phyloP scores from a whole-genome alignment of 2,113 vertebrate genomes.

The Brachirus orientalis region DNA sequence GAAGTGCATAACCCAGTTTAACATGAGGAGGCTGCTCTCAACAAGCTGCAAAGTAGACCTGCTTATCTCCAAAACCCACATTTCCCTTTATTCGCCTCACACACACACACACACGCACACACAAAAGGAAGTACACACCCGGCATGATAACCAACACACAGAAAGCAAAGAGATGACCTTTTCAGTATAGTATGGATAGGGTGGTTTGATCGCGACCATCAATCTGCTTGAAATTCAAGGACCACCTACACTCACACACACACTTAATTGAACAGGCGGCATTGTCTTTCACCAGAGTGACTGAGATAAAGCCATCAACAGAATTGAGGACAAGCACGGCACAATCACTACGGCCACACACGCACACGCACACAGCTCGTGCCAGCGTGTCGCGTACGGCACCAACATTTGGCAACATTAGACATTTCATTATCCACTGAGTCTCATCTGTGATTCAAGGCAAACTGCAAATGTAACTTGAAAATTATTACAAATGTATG shows the following conservation, averaged over 20 bases:
- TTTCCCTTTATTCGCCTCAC: conserved; percentile 55
- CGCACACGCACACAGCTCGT: no score
- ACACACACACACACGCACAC: conserved; percentile 33
- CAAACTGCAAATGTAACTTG: no score
- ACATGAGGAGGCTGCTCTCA: conserved; percentile 37
- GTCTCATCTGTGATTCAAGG: conserved; percentile 4
- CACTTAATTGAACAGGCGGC: conserved; percentile 65
- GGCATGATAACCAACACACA: conserved; percentile 11
- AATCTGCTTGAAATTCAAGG: conserved; percentile 54
- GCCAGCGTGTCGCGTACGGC: conserved; percentile 27
- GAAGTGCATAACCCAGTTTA: conserved; percentile 34
- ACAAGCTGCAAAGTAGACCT: conserved; percentile 40
- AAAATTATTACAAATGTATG: no score
- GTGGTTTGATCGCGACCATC: conserved; percentile 37
- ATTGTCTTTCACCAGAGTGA: conserved; percentile 52
- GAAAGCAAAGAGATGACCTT: conserved; percentile 45
- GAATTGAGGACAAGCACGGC: conserved; percentile 49
- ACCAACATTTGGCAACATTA: conserved; percentile 40
- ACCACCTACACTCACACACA: conserved; percentile 15
- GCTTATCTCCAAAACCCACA: conserved; percentile 67
- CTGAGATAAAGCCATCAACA: conserved; percentile 67
- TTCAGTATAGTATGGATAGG: conserved; percentile 31
- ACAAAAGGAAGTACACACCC: conserved; percentile 35
- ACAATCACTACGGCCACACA: conserved; percentile 48
- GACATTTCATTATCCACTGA: conserved; percentile 15